Percentiles rank a stretch among this genome's conserved stretches.
Evolutionary conservation across 2,797 vertebrate species (phyloP).

Genomic region (Carcharodon carcharias): DNA sequence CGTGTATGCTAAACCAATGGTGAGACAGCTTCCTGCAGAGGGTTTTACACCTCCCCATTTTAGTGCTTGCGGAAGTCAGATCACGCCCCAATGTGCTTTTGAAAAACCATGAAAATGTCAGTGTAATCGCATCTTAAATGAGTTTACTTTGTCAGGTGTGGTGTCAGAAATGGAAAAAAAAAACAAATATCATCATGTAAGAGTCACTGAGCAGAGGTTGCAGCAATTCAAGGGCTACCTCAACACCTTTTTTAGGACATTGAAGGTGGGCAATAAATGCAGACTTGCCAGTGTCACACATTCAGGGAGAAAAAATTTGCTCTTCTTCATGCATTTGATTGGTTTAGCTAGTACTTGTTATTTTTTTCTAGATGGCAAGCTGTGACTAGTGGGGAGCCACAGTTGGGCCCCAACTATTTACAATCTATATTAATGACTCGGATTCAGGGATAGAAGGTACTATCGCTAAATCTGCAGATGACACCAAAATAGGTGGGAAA

Average conservation of each 20-base stretch:
- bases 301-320: too few species aligned
- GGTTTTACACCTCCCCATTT: neutral
- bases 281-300: neutral
- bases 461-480: too few species aligned
- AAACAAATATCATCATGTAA: neutral
- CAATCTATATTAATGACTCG: too few species aligned
- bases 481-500: too few species aligned
- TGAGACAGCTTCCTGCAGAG: neutral
- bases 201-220: neutral
- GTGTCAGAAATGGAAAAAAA: neutral
- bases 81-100: neutral
- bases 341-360: neutral
- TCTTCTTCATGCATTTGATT: neutral
- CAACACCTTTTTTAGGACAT: neutral
- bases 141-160: neutral
- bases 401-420: too few species aligned
- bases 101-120: neutral
- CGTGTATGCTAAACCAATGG: neutral
- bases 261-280: neutral
- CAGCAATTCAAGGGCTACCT: neutral
- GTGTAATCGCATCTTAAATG: neutral
- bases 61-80: neutral
- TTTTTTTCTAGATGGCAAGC: neutral
- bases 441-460: too few species aligned
- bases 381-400: too few species aligned